Evolutionary conservation across 2,113 vertebrate species (phyloP).

Genomic region (Prunella fulvescens): DNA sequence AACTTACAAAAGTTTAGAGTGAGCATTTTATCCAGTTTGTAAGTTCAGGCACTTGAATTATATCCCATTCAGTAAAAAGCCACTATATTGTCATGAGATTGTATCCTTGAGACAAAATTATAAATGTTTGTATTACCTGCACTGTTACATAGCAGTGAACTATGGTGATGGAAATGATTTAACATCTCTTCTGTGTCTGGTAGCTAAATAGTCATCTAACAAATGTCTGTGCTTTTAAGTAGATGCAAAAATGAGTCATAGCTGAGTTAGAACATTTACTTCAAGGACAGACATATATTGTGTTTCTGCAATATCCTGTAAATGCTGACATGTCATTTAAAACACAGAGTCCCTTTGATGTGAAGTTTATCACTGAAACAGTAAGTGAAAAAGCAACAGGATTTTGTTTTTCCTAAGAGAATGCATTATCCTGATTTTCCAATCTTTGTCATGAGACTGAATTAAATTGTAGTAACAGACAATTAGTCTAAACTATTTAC

Average conservation of each 20-base stretch:
- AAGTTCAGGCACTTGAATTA: background rate
- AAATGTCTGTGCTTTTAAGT: background rate
- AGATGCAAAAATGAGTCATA: constrained; percentile 27
- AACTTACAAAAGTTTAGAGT: background rate
- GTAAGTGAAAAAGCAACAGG: background rate
- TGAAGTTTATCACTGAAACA: background rate
- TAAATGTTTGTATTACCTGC: background rate
- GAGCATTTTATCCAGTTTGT: background rate
- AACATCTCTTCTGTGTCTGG: background rate
- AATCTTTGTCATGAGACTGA: background rate
- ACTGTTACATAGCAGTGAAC: background rate
- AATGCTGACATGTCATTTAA: constrained; percentile 17
- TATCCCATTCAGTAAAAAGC: background rate
- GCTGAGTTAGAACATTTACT: constrained; percentile 26
- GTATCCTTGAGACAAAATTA: background rate
- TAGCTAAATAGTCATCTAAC: background rate
- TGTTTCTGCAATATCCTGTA: background rate
- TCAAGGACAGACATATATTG: constrained; percentile 19
- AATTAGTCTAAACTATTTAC: constrained; percentile 25
- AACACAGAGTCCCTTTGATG: background rate
- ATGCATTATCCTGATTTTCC: background rate
- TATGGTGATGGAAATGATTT: background rate
- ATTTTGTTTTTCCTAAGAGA: background rate
- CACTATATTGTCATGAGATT: background rate
- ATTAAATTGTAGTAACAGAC: background rate